Conservation (phyloP, 2,113 vertebrate genomes). For the Xyrauchen texanus region DNA sequence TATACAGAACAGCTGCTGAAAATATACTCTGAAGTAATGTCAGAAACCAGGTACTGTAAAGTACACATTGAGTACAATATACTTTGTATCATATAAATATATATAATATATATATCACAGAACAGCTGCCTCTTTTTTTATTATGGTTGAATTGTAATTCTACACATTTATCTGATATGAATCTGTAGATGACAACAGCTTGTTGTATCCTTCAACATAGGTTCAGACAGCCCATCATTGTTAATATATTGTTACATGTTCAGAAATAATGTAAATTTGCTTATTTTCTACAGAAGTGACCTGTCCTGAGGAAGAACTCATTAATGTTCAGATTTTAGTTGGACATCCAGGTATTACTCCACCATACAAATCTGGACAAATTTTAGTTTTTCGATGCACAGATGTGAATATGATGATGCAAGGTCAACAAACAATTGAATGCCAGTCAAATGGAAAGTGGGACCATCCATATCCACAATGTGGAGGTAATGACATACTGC, state of each 20-base stretch:
- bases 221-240: too few relatives aligned
- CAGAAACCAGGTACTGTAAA: too few relatives aligned
- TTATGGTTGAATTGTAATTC: too few relatives aligned
- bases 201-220: too few relatives aligned
- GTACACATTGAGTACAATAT: too few relatives aligned
- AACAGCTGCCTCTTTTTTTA: not conserved
- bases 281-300: not conserved
- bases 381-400: constrained; percentile 72
- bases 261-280: not conserved
- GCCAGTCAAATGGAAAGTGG: constrained; percentile 74
- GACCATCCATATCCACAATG: constrained; percentile 71
- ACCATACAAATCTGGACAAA: constrained; percentile 67
- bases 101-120: not conserved
- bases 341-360: constrained; percentile 1
- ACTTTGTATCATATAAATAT: too few relatives aligned
- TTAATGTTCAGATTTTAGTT: constrained; percentile 3
- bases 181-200: too few relatives aligned
- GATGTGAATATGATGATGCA: constrained; percentile 52
- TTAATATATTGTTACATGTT: not conserved
- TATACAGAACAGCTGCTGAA: too few relatives aligned
- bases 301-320: constrained; percentile 1
- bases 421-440: constrained; percentile 68
- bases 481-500: constrained; percentile 50
- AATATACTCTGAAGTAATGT: too few relatives aligned
- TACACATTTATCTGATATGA: too few relatives aligned